Conservation (phyloP, 2,113 vertebrate genomes). For the Nycticebus coucang region DNA sequence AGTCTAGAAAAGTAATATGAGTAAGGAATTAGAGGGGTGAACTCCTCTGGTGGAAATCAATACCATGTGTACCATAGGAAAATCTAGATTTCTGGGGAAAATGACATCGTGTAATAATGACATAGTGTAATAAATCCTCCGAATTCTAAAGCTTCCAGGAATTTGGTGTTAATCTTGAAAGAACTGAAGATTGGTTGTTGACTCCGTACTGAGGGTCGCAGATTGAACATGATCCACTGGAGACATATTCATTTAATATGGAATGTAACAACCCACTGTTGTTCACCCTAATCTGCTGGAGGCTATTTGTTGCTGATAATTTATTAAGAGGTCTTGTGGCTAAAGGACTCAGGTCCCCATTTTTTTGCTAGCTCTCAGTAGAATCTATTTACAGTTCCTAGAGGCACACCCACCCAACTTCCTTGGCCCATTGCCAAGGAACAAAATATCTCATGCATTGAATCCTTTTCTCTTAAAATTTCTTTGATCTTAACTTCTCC, state of each 20-base stretch:
- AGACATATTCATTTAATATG: background rate
- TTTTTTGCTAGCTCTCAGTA: background rate
- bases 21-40: background rate
- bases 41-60: background rate
- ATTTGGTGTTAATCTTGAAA: background rate
- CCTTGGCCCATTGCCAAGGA: background rate
- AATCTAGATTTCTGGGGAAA: background rate
- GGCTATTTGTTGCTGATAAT: background rate
- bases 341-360: background rate
- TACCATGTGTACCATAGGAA: background rate
- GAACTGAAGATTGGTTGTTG: background rate
- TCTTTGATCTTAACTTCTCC: background rate
- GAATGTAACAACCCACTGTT: background rate
- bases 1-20: background rate
- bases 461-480: background rate
- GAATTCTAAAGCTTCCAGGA: slow-evolving; percentile 22
- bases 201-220: background rate
- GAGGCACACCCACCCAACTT: background rate
- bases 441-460: background rate
- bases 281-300: background rate
- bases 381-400: background rate
- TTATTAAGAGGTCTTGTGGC: background rate
- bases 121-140: background rate
- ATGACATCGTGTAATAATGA: background rate
- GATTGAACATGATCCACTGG: background rate